These are phyloP conservation scores for Albula goreensis DNA, from an alignment of 2,113 vertebrate genomes.

Conservation along the genomic window DNA sequence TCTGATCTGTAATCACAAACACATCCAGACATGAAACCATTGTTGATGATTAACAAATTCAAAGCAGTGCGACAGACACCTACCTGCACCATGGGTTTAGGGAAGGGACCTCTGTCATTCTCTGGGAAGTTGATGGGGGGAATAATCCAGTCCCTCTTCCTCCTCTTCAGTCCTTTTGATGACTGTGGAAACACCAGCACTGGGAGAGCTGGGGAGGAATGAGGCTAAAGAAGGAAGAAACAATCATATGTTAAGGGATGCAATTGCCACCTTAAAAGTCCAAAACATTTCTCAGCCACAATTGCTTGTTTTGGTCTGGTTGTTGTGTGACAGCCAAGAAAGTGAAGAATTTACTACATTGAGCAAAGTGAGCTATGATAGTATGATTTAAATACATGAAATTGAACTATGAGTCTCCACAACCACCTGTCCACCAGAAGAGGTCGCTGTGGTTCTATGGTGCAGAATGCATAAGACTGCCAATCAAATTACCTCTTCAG, in stretches of 20 bases:
- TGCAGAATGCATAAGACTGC: neutral
- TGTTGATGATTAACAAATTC: neutral
- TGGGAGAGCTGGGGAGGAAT: constrained; percentile 11
- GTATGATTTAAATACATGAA: neutral
- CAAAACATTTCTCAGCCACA: neutral
- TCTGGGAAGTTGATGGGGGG: constrained; percentile 49
- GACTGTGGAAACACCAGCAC: constrained; percentile 56
- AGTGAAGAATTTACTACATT: too few relatives aligned
- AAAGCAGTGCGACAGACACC: neutral
- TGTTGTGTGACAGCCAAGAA: too few relatives aligned
- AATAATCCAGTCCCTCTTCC: constrained; percentile 70
- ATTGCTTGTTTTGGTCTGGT: too few relatives aligned
- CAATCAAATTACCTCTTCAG: neutral
- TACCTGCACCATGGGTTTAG: constrained; percentile 49
- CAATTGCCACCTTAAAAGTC: neutral
- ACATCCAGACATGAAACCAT: neutral
- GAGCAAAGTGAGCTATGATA: too few relatives aligned
- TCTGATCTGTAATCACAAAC: constrained; percentile 53
- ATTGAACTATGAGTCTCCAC: neutral
- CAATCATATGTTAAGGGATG: neutral
- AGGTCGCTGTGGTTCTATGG: neutral
- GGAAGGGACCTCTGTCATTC: constrained; percentile 52
- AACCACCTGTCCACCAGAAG: neutral
- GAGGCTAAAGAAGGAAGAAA: constrained; percentile 34
- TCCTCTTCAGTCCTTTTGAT: constrained; percentile 51